Conservation (phyloP, 2,113 vertebrate genomes). For the Gracilinanus agilis region DNA sequence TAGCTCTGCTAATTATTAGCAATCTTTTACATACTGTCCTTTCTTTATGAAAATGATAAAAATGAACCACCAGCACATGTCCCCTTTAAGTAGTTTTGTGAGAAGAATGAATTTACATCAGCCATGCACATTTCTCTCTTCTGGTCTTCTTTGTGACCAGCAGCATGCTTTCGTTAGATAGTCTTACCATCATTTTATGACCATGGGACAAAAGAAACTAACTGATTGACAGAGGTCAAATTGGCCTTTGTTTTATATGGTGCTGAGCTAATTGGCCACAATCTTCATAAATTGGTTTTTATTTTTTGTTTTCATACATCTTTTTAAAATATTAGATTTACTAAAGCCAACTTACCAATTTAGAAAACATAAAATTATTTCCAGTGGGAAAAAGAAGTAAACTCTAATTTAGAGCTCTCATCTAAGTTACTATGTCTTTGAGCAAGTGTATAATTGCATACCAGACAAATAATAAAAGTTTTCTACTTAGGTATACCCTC, state of each 20-base stretch:
- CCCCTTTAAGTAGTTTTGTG: slow-evolving; percentile 19
- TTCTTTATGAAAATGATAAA: background rate
- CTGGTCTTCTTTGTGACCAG: slow-evolving; percentile 19
- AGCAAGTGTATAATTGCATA: background rate
- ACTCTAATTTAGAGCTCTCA: slow-evolving; percentile 3
- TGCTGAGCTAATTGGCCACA: background rate
- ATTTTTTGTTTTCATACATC: slow-evolving; percentile 15
- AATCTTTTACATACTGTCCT: background rate
- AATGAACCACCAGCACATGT: background rate
- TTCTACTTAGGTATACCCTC: background rate
- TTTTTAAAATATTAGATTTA: slow-evolving; percentile 23
- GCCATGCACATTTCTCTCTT: background rate
- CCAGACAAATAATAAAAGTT: background rate
- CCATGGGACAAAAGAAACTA: background rate
- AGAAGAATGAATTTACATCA: slow-evolving; percentile 20
- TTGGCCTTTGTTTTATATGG: background rate
- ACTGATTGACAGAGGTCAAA: background rate
- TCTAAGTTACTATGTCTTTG: slow-evolving; percentile 21
- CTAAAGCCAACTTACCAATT: slow-evolving; percentile 8
- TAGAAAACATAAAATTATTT: slow-evolving; percentile 24
- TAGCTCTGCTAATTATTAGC: background rate
- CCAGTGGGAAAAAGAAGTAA: background rate
- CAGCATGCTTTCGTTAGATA: background rate
- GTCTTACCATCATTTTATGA: background rate
- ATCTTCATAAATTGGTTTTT: slow-evolving; percentile 8